Base-by-base conservation (phyloP, 2,888 invertebrate species). In the Malthinus flaveolus region DNA sequence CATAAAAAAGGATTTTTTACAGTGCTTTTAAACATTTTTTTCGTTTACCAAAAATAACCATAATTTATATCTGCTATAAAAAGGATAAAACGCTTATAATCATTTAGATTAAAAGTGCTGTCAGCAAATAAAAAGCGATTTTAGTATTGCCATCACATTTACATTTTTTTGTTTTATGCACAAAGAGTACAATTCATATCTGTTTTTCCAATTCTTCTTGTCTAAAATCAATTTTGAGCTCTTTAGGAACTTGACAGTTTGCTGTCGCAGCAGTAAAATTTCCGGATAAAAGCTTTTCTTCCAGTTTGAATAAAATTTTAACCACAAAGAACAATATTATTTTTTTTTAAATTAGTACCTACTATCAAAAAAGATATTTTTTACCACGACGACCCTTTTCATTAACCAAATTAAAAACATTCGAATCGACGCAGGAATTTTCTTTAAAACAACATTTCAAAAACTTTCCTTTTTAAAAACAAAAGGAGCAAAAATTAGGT, bases 191-290 rank as follows among this genome's bases (percentile, higher is more conserved):
- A 42, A 42, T 42, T 42, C 39, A 42, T 42, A 42, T 42, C 39
- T 42, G 39, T 42, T 42, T 42, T 42, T 42, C 39, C 39, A 15
- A 42, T 42, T 42, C 39, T 42, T 42, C 39, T 42, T 42, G 39
- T 42, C 39, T 42, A 42, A 42, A 44, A 44, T 51, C 42, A 51
- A 51, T 50, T 50, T 50, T 39, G 49, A 44, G 42, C 34, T 44
- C 39, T 34, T 44, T 51, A 42, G 33, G 33, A 23, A 42, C 50
- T 15, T 51, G 50, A 51, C 50, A 51, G 50, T 42, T 51, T 13
- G n/a, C 50, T 51, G 44, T 51, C 50, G 42, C 50, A 13, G 33
- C 42, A 32, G 32, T 42, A 36, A 33, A 33, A 51, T 12, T n/a
- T 15, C 33, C 7, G 42, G 49, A 39, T 23, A 35, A 49, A 51